Evolutionary conservation across 2,888 invertebrate genomes (phyloP).

Genomic region (Troides oblongomaculatus): DNA sequence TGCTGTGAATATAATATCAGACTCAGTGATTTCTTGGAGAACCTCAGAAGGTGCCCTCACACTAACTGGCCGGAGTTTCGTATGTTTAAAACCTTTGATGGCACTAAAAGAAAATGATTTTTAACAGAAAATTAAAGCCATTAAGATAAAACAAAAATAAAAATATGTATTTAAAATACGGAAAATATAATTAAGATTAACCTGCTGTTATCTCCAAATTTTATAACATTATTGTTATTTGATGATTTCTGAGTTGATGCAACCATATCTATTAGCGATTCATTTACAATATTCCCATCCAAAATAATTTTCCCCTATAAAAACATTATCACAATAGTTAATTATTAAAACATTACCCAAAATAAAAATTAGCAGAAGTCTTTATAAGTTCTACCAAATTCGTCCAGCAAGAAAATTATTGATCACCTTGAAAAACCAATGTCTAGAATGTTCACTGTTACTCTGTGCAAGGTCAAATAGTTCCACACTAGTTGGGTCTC

Average conservation of each 20-base stretch:
- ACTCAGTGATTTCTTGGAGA: slow-evolving; percentile 79
- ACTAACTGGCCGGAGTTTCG: slow-evolving; percentile 83
- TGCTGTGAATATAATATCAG: slow-evolving; percentile 97
- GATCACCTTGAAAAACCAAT: slow-evolving; percentile 96
- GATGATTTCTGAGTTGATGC: slow-evolving; percentile 91
- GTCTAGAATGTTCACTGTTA: slow-evolving; percentile 98
- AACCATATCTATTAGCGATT: slow-evolving; percentile 95
- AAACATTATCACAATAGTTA: slow-evolving; percentile 20
- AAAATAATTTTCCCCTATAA: slow-evolving; percentile 88
- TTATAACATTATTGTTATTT: slow-evolving; percentile 96
- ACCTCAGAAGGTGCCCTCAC: slow-evolving; percentile 81
- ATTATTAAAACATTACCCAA: neutral
- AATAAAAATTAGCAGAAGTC: neutral
- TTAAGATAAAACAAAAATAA: neutral
- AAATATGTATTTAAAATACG: neutral
- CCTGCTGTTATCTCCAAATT: slow-evolving; percentile 98
- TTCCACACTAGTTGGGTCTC: slow-evolving; percentile 98
- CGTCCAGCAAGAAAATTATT: neutral
- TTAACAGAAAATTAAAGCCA: no score
- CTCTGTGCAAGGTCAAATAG: slow-evolving; percentile 99
- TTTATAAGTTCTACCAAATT: neutral
- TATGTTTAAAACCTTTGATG: slow-evolving; percentile 89
- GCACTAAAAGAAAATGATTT: slow-evolving; percentile 81
- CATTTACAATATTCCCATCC: slow-evolving; percentile 87
- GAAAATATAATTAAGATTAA: slow-evolving; percentile 42